These are phyloP conservation scores for Metridium senile DNA, from an alignment of 92 coral and sea anemone genomes.

Conservation along the genomic window DNA sequence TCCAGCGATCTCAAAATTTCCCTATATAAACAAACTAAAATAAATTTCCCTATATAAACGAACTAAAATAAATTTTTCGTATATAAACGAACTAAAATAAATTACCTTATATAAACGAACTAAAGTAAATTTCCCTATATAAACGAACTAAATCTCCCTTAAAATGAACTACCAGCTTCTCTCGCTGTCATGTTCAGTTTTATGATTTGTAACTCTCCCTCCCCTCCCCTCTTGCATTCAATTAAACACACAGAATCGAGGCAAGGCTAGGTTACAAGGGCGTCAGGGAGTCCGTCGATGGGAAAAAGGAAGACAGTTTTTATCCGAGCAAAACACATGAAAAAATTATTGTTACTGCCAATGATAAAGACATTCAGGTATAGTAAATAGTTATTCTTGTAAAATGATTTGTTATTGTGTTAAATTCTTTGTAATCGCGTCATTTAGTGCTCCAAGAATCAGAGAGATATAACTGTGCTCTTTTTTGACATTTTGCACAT, in stretches of 20 bases:
- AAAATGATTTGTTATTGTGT: neutral
- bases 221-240: neutral
- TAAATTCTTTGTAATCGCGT: neutral
- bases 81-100: too few species aligned
- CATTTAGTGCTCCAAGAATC: neutral
- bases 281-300: conserved; percentile 17
- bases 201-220: neutral
- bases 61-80: too few species aligned
- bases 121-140: too few species aligned
- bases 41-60: too few species aligned
- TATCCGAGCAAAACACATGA: neutral
- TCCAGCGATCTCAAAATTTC: too few species aligned
- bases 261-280: conserved; percentile 22
- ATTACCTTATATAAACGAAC: too few species aligned
- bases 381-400: neutral
- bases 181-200: too few species aligned
- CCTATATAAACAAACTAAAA: too few species aligned
- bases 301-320: neutral
- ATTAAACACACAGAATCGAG: neutral
- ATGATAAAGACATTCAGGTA: neutral
- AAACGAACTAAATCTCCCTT: too few species aligned
- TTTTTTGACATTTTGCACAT: neutral
- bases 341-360: neutral
- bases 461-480: neutral
- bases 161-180: too few species aligned